Conservation (phyloP, 2,113 vertebrate species). For the Sapayoa aenigma region DNA sequence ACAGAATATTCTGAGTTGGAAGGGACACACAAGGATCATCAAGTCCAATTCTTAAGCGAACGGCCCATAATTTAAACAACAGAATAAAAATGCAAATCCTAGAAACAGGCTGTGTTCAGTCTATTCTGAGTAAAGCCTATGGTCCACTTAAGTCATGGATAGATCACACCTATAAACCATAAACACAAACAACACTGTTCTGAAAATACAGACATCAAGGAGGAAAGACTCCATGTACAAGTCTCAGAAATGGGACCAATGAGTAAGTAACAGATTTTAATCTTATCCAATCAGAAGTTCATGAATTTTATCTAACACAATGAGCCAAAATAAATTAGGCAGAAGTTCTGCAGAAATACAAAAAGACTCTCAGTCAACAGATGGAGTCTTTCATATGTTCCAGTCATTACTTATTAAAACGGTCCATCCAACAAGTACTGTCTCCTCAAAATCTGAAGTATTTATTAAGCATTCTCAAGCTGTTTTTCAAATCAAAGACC, state of each 20-base stretch:
- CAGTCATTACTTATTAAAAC: neutral
- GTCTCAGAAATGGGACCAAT: neutral
- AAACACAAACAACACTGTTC: neutral
- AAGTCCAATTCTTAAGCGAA: neutral
- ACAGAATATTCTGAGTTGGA: neutral
- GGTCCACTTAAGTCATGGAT: neutral
- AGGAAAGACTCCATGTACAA: neutral
- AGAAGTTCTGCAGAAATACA: neutral
- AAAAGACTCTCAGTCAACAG: neutral
- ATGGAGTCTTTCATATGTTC: neutral
- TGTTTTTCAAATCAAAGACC: neutral
- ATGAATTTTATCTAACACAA: neutral
- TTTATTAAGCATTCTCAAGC: neutral
- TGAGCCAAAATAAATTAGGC: neutral
- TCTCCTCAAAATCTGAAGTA: neutral
- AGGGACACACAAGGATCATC: neutral
- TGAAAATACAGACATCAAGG: neutral
- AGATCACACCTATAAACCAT: neutral
- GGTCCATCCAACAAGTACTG: neutral
- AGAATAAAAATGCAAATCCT: neutral
- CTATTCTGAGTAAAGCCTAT: neutral
- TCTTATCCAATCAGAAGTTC: neutral
- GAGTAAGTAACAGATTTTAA: neutral
- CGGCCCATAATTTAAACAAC: neutral
- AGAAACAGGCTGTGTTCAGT: neutral